Conservation (phyloP, 1,140 invertebrate genomes). For the Hycleus cichorii region DNA sequence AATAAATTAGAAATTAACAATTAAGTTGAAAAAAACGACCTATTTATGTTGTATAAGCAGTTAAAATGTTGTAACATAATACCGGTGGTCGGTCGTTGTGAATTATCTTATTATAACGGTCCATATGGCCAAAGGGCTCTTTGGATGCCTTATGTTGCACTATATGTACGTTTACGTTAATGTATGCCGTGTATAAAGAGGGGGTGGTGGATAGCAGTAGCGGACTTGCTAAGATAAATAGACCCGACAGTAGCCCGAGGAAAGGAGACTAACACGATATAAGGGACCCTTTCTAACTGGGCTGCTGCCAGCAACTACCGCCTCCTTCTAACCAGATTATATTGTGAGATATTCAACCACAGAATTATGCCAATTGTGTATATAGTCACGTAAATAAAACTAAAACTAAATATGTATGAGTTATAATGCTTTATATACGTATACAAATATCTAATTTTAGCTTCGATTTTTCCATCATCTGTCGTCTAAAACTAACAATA, state of each 20-base stretch:
- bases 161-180: conserved; percentile 16
- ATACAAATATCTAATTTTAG: no score
- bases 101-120: conserved; percentile 26
- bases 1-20: no score
- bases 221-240: conserved; percentile 30
- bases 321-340: conserved; percentile 29
- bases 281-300: conserved; percentile 22
- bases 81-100: not conserved
- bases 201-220: conserved; percentile 1
- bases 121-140: conserved; percentile 22
- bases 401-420: no score
- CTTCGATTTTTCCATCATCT: no score
- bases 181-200: conserved; percentile 21
- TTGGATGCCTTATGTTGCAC: conserved; percentile 26
- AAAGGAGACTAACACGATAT: conserved; percentile 32
- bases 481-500: no score
- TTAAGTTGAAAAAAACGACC: no score
- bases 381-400: conserved; percentile 17
- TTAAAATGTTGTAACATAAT: not conserved
- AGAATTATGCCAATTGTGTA: conserved; percentile 17
- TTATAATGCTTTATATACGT: no score
- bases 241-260: conserved; percentile 24
- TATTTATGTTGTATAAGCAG: no score
- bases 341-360: conserved; percentile 20
- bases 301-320: not conserved